These are phyloP conservation scores for Ia io DNA, from an alignment of 2,113 vertebrate species.

Conservation along the genomic window DNA sequence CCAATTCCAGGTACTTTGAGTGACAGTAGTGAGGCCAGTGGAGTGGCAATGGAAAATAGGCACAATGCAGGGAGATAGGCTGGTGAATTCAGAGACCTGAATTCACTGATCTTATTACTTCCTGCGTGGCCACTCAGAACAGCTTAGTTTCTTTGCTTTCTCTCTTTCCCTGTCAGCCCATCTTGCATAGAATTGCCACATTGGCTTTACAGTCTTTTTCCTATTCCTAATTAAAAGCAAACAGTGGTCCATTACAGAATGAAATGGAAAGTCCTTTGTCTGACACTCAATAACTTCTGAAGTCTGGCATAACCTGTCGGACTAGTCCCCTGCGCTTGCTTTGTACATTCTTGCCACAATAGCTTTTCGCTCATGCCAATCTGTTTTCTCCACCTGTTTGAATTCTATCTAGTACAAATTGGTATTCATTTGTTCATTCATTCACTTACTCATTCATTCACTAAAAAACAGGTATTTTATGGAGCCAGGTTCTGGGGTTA, in stretches of 20 bases:
- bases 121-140: not conserved
- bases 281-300: not conserved
- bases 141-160: not conserved
- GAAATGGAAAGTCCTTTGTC: not conserved
- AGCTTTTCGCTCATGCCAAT: not conserved
- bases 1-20: not conserved
- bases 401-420: not conserved
- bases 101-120: not conserved
- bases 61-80: not conserved
- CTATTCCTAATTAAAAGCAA: slow-evolving; percentile 15
- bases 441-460: not conserved
- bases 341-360: not conserved
- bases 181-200: not conserved
- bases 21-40: not conserved
- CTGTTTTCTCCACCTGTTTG: not conserved
- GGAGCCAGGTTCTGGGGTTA: not conserved
- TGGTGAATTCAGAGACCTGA: not conserved
- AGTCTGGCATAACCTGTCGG: not conserved
- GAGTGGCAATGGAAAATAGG: not conserved
- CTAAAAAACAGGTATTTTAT: not conserved
- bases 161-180: not conserved
- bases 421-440: not conserved
- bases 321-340: not conserved
- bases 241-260: not conserved
- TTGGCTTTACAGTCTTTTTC: not conserved